A percentile compares a stretch with the other conserved stretches of the same genome.
phyloP scores from a whole-genome alignment of 2,888 invertebrate genomes.

The Aproaerema taeniolella region DNA sequence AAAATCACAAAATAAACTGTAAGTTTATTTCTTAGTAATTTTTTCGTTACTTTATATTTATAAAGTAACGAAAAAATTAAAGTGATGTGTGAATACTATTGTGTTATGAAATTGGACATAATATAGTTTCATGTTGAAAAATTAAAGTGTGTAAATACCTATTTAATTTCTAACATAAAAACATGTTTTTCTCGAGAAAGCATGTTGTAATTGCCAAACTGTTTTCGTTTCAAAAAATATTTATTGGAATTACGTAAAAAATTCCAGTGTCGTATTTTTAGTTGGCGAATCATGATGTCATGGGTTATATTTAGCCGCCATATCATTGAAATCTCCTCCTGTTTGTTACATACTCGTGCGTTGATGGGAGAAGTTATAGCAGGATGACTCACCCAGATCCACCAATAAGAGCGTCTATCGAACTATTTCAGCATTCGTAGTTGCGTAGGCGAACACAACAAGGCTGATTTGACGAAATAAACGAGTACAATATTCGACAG shows the following conservation, averaged over 20 bases:
- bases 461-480: constrained; percentile 61
- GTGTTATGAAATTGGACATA: too few relatives aligned
- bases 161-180: neutral
- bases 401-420: constrained; percentile 43
- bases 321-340: constrained; percentile 37
- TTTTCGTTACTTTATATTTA: too few relatives aligned
- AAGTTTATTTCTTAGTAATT: too few relatives aligned
- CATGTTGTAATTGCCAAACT: neutral
- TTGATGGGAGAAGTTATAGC: constrained; percentile 59
- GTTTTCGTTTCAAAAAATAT: neutral
- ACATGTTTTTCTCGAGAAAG: neutral
- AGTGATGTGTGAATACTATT: too few relatives aligned
- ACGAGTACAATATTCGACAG: constrained; percentile 49
- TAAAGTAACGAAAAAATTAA: too few relatives aligned
- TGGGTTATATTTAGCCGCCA: constrained; percentile 37
- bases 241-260: constrained; percentile 12
- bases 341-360: constrained; percentile 49
- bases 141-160: neutral
- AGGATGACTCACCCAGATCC: constrained; percentile 48
- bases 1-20: too few relatives aligned
- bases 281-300: constrained; percentile 32
- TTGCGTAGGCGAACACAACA: constrained; percentile 65
- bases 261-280: constrained; percentile 28
- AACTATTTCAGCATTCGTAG: constrained; percentile 47
- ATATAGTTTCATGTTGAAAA: constrained; percentile 3